Evolutionary conservation across 2,888 invertebrate genomes (phyloP), one percentile per base, ranked within the genome.

Genomic region (Platerodrilus igneus): DNA sequence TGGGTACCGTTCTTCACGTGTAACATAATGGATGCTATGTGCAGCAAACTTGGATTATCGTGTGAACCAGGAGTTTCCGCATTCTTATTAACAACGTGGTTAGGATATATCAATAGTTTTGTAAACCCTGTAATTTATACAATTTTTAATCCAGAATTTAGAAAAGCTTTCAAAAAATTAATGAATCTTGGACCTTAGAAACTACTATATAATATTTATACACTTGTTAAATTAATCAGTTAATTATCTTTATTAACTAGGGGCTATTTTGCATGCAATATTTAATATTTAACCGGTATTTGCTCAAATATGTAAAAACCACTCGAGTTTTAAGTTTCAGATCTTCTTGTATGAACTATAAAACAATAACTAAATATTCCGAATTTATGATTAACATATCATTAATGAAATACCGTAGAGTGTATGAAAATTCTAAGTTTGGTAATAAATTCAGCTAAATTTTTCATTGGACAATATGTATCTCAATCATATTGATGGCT

Each of bases 1-100:
- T 99, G 97, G 97, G 87, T 94, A 46, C 99, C 99, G 20, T 99
- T 99, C 76, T 99, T 99, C 79, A 91, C 93, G 2, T 93, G 95
- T 73, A 95, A 94, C 70, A 92, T 96, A 51, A 81, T 95, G 74
- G 95, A 94, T 64, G 99, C 96, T 6, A 82, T 97, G 67, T 96
- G 96, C 74, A 86, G 86, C 57, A 91, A 93, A 69, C 72, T 88
- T 56, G 78, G 78, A 32, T 74, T 79, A 54, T 77, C 81, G 49
- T 90, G 87, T 66, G 82, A 84, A 49, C 88, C 92, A 0, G 84
- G 92, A 14, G 79, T 94, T 53, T 84, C 87, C 13, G 86, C 86
- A 31, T 97, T 97, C 70, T 86, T 95, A 62, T 75, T 94, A 50
- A 93, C 94, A 51, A 94, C 95, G 16, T 99, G 97, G 97, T 77